Conservation (phyloP, 23 tunicate species). For the Trididemnum clinides region DNA sequence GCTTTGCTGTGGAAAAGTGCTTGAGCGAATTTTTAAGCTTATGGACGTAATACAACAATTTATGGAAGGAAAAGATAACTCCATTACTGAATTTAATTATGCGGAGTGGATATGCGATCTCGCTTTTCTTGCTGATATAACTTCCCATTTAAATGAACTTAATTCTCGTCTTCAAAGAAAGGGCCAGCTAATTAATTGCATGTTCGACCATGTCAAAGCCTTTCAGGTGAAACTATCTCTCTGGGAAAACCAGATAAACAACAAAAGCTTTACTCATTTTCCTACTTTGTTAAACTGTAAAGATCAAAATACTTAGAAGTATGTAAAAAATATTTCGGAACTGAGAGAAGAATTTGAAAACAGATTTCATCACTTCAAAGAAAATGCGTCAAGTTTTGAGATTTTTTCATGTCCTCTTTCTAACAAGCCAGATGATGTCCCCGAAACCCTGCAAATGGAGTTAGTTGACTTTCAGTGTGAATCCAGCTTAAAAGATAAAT, state of each 20-base stretch:
- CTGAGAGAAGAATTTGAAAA: constrained; percentile 31
- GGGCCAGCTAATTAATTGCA: constrained; percentile 18
- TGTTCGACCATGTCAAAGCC: constrained; percentile 60
- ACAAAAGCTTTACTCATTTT: constrained; percentile 52
- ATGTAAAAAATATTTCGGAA: constrained; percentile 20
- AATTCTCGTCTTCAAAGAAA: constrained; percentile 44
- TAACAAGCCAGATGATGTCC: constrained; percentile 28
- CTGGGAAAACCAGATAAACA: constrained; percentile 66
- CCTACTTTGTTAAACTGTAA: constrained; percentile 48
- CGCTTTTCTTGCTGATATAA: constrained; percentile 34
- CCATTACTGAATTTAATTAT: constrained; percentile 42
- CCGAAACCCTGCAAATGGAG: constrained; percentile 45
- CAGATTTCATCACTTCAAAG: constrained; percentile 25
- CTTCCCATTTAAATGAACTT: constrained; percentile 45
- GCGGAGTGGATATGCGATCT: constrained; percentile 34
- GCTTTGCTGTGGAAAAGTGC: constrained; percentile 44
- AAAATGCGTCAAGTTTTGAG: background rate
- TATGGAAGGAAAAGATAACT: constrained; percentile 25
- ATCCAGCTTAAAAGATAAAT: constrained; percentile 33
- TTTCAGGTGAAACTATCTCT: constrained; percentile 55
- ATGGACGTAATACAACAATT: constrained; percentile 49
- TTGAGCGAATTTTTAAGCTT: constrained; percentile 52
- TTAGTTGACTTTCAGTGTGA: constrained; percentile 28
- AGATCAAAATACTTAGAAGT: constrained; percentile 37
- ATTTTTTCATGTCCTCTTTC: constrained; percentile 25